Base-by-base conservation (phyloP, 2,797 vertebrate species). In the Setipinna tenuifilis region DNA sequence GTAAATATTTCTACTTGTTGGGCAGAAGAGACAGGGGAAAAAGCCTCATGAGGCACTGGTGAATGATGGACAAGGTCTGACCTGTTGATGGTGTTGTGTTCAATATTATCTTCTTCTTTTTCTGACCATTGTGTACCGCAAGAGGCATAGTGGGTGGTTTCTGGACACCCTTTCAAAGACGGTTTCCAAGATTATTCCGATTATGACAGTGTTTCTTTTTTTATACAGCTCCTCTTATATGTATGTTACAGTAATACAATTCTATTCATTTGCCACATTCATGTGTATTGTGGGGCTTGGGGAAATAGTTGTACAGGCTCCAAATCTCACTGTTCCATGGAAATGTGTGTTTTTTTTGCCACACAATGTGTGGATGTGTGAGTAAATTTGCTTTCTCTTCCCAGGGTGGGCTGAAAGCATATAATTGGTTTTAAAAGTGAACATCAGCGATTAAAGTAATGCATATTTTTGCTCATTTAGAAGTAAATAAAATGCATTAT, bases 1-100 rank as follows among this genome's bases (percentile, higher is more conserved):
- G 97, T 98, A 98, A 96, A 98, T 98, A 97, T 92, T 86, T 81
- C 2, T 19, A 61, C 50, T 48, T 84, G 59, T 89, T 86, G 58
- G 85, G 94, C 94, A 96, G 93, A 91, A 91, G 89, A 93, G 88
- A 92, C 92, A 93, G 93, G 91, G 92, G 89, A 87, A 87, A 91
- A 92, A 94, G 93, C 93, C 93, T 92, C 93, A 91, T 93, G 94
- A 94, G 65, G 95, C 93, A 92, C 92, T 94, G 91, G 93, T 96
- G 94, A 96, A 82, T 93, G 95, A 95, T 96, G 95, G 93, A 89
- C 92, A 93, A 95, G 93, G 93, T 94, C 94, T 92, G 94, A 95
- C 92, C 91, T 94, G 91, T 92, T 92, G 90, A 95, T 93, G 95
- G 94, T 90, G 92, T 95, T 94, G 93, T 95, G 93, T 94, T 94